Conservation (phyloP, 2,888 invertebrate genomes). For the Autographa pulchrina region DNA sequence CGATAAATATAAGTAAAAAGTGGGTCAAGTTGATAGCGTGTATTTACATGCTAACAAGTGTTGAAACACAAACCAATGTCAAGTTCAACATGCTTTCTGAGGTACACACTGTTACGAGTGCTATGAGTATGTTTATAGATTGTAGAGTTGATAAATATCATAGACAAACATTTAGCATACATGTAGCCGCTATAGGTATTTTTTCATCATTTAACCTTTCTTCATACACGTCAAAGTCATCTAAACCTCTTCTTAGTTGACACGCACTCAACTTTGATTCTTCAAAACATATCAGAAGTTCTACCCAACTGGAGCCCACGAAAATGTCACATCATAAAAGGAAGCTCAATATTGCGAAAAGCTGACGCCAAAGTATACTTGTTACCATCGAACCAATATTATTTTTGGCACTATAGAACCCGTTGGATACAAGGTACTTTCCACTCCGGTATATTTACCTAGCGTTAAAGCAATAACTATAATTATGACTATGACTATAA, state of each 20-base stretch:
- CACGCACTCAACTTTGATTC: neutral
- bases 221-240: too few species aligned
- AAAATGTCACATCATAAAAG: neutral
- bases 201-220: too few species aligned
- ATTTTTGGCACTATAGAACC: neutral
- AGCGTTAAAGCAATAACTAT: neutral
- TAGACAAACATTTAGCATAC: neutral
- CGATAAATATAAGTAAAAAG: neutral
- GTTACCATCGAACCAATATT: neutral
- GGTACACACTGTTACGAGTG: neutral
- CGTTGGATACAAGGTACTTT: neutral
- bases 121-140: neutral
- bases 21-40: constrained; percentile 3
- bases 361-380: neutral
- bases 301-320: neutral
- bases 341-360: neutral
- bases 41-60: neutral
- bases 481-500: neutral
- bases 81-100: constrained; percentile 5
- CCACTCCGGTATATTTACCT: neutral
- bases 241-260: too few species aligned
- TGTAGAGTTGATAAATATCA: neutral
- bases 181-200: too few species aligned
- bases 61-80: constrained; percentile 5
- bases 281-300: neutral